Conservation (phyloP, 2,113 vertebrate genomes). For the Bucco capensis region DNA sequence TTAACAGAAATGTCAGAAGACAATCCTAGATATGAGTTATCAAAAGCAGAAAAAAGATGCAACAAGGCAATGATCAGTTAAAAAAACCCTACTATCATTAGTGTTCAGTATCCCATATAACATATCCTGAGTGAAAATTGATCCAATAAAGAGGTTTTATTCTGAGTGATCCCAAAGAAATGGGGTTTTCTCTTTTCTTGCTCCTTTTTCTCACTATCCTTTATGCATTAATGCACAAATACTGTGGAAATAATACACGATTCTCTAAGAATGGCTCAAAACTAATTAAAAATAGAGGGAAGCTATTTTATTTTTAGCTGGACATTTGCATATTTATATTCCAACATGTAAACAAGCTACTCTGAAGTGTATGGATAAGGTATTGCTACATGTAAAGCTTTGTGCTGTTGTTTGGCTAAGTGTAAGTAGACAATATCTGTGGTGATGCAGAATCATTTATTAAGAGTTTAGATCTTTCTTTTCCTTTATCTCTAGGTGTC, state of each 20-base stretch:
- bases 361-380: not conserved
- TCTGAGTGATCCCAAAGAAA: not conserved
- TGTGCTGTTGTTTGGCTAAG: not conserved
- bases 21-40: not conserved
- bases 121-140: not conserved
- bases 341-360: not conserved
- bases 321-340: not conserved
- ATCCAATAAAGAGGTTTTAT: not conserved
- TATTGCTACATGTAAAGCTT: not conserved
- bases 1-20: not conserved
- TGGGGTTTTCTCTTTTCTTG: not conserved
- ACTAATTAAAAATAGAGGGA: not conserved
- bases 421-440: not conserved
- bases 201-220: not conserved
- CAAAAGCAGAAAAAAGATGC: not conserved
- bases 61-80: not conserved
- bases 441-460: not conserved
- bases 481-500: not conserved
- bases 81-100: fast-evolving
- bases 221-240: not conserved
- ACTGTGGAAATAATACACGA: not conserved
- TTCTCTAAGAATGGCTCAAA: not conserved
- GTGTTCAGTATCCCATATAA: not conserved
- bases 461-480: not conserved
- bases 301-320: not conserved